Evolutionary conservation across 2,797 vertebrate genomes (phyloP).

Genomic region (Allobates femoralis): DNA sequence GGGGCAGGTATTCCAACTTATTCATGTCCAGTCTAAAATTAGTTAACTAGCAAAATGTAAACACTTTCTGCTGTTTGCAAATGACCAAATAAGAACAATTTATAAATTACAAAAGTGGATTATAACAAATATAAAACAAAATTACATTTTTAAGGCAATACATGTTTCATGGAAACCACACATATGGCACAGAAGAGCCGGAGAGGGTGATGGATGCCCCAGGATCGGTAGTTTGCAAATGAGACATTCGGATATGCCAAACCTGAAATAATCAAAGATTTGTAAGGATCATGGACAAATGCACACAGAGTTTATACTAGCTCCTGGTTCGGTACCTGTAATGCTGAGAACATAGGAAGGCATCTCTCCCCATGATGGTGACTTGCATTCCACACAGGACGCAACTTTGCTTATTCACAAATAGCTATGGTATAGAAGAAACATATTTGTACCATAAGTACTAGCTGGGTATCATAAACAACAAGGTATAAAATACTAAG

Average conservation of each 20-base stretch:
- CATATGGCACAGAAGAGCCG: slow-evolving; percentile 53
- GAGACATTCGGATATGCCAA: slow-evolving; percentile 48
- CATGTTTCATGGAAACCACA: slow-evolving; percentile 53
- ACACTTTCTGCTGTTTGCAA: no score
- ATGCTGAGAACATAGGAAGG: slow-evolving; percentile 54
- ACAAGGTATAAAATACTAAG: no score
- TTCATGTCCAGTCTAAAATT: no score
- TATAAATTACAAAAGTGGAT: no score
- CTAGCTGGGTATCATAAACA: no score
- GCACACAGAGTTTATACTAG: background rate
- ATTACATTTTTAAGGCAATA: slow-evolving; percentile 39
- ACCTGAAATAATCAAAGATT: slow-evolving; percentile 33
- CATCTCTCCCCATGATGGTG: slow-evolving; percentile 31
- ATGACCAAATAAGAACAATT: no score
- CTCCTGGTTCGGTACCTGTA: slow-evolving; percentile 31
- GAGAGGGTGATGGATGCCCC: slow-evolving; percentile 31
- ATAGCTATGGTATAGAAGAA: slow-evolving; percentile 30
- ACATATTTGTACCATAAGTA: background rate
- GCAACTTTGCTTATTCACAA: slow-evolving; percentile 58
- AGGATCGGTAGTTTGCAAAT: slow-evolving; percentile 37
- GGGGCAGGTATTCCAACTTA: no score
- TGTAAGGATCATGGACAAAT: background rate
- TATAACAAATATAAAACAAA: background rate
- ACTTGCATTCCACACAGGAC: slow-evolving; percentile 53
- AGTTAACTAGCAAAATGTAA: no score